phyloP scores from a whole-genome alignment of 2,797 vertebrate genomes.

The Coregonus suidteri region DNA sequence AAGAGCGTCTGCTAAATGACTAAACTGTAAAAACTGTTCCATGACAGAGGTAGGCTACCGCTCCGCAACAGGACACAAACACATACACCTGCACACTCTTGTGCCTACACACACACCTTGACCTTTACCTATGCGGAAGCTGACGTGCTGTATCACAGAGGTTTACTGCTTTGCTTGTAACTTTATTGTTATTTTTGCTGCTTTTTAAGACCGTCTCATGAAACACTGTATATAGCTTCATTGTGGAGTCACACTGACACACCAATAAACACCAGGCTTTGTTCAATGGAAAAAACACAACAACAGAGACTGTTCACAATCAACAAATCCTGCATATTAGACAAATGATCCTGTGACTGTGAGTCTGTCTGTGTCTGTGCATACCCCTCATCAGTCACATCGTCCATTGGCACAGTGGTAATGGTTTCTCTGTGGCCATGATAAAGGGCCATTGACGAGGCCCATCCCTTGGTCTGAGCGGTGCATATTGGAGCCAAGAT shows the following conservation, averaged over 20 bases:
- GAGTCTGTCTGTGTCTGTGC: neutral
- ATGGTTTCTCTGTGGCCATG: slow-evolving; percentile 4
- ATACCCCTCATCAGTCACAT: neutral
- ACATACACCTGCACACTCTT: neutral
- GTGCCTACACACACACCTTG: neutral
- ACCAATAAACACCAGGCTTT: neutral
- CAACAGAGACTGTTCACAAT: slow-evolving; percentile 7
- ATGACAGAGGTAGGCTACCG: neutral
- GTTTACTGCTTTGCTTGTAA: neutral
- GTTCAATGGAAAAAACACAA: neutral
- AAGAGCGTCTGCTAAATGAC: no score
- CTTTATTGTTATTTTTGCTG: neutral
- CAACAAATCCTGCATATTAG: neutral
- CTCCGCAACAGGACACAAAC: neutral
- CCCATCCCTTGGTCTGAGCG: neutral
- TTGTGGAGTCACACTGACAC: neutral
- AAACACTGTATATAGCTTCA: neutral
- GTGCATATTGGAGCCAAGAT: slow-evolving; percentile 5
- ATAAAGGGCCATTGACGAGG: slow-evolving; percentile 8
- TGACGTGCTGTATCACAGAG: neutral
- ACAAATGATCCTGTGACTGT: slow-evolving; percentile 5
- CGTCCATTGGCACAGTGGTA: neutral
- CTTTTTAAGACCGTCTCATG: neutral
- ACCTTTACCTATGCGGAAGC: neutral
- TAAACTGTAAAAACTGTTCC: neutral